Evolutionary conservation across 2,888 invertebrate species (phyloP).

Genomic region (Eudasyphora cyanicolor): DNA sequence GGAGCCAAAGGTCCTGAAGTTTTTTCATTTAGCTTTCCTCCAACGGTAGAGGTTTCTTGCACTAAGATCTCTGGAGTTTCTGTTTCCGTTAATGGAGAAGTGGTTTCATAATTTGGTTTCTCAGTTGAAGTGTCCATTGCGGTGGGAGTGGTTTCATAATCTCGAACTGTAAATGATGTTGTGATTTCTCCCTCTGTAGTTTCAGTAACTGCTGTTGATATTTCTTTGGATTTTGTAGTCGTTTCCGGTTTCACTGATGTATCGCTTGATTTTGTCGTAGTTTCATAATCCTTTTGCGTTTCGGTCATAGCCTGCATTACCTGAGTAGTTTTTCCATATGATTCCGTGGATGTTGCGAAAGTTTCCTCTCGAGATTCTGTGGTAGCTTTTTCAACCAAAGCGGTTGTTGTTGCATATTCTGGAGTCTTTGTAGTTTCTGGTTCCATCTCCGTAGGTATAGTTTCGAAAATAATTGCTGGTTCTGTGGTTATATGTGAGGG

Average conservation of each 20-base stretch:
- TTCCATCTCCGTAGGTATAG: not conserved
- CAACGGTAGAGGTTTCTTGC: not conserved
- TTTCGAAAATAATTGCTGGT: conserved; percentile 15
- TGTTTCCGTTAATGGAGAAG: not conserved
- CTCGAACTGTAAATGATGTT: not conserved
- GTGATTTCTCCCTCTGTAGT: not conserved
- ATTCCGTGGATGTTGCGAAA: not conserved
- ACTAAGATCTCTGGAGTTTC: not conserved
- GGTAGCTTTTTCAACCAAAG: not conserved
- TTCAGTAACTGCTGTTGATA: not conserved
- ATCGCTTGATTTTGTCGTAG: not conserved
- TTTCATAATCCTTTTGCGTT: not conserved
- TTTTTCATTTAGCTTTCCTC: not conserved
- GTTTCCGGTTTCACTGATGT: not conserved
- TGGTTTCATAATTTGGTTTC: not conserved
- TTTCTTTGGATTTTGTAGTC: not conserved
- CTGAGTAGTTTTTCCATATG: not conserved
- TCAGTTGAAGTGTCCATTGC: not conserved
- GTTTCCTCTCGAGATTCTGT: not conserved
- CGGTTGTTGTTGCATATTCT: not conserved
- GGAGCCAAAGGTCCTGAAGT: not conserved
- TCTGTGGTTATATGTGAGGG: not conserved
- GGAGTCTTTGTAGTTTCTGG: not conserved
- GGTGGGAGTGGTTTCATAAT: not conserved
- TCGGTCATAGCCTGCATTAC: not conserved